phyloP scores from a whole-genome alignment of 2,797 vertebrate genomes.

The Peromyscus attwateri region DNA sequence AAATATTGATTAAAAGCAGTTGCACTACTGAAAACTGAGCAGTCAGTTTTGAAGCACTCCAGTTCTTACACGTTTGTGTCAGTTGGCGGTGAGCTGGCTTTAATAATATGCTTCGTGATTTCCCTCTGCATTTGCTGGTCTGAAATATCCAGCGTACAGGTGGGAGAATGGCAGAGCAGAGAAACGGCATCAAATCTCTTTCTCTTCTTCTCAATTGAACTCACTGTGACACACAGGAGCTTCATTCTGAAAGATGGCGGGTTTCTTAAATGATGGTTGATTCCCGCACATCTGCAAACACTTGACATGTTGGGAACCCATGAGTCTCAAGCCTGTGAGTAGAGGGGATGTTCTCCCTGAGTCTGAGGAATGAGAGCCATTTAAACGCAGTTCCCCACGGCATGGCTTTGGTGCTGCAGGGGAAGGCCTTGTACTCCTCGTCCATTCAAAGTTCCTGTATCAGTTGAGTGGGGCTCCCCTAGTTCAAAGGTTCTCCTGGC shows the following conservation, averaged over 20 bases:
- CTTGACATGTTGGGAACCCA: constrained; percentile 73
- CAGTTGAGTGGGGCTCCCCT: constrained; percentile 16
- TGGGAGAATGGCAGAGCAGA: constrained; percentile 77
- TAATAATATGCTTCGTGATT: constrained; percentile 77
- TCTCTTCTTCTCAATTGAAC: constrained; percentile 79
- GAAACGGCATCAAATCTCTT: constrained; percentile 72
- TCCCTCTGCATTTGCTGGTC: constrained; percentile 67
- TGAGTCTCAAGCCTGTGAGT: constrained; percentile 51
- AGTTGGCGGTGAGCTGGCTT: constrained; percentile 53
- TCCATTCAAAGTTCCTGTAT: background rate
- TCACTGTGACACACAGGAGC: constrained; percentile 70
- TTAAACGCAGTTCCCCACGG: background rate
- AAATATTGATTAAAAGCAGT: constrained; percentile 81
- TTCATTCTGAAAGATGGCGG: constrained; percentile 78
- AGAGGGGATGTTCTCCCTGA: constrained; percentile 59
- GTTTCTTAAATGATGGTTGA: constrained; percentile 80
- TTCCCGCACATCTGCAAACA: constrained; percentile 83
- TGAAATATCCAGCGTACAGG: constrained; percentile 79
- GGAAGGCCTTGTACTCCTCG: background rate
- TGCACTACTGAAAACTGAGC: constrained; percentile 77
- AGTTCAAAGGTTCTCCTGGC: background rate
- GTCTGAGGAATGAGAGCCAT: constrained; percentile 65
- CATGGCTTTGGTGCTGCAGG: background rate
- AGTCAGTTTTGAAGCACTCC: constrained; percentile 75
- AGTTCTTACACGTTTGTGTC: constrained; percentile 76